Base-by-base conservation (phyloP, 2,888 invertebrate species). In the Dioctria rufipes region DNA sequence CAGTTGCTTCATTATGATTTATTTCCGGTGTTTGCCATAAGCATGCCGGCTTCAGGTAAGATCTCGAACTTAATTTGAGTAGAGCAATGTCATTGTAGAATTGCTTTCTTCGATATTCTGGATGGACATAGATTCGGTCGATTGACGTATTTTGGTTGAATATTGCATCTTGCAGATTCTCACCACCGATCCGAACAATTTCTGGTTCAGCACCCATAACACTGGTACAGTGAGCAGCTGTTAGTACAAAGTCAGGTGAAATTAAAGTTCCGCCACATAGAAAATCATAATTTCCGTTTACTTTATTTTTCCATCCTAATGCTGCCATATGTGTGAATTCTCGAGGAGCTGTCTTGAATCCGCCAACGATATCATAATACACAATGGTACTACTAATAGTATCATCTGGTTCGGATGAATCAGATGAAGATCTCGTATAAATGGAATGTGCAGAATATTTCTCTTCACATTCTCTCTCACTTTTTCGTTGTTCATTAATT, bases 31-130 rank as follows among this genome's bases (percentile, higher is more conserved):
- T 37, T 13, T n/a, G 77, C 77, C 77, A 77, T 54, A 80, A 43
- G 43, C 80, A 80, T 5, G 80, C 80, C 6, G 51, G 51, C 6
- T 11, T 6, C 6, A 42, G 58, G 43, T 6, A 9, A 9, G 51
- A 11, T 4, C 39, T 4, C 37, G 5, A 0, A 39, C 4, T 60
- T 11, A 80, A 61, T 58, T 43, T 5, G 0, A 80, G 51, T 9
- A 80, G 54, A 42, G 80, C 75, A 40, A 80, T 80, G 58, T 80
- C 80, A 37, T 80, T 51, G 25, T 80, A 80, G 5, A 25, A 37
- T 54, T 11, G 13, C 6, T 13, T 66, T n/a, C 1, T 43, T 11
- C 5, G 42, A 60, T 80, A 80, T 9, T 60, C 58, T 3, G 80
- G 80, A 67, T 80, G 80, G 3, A 46, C n/a, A 46, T 39, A 43